phyloP scores from a whole-genome alignment of 2,113 vertebrate species.

The Xyliphius kryptos region DNA sequence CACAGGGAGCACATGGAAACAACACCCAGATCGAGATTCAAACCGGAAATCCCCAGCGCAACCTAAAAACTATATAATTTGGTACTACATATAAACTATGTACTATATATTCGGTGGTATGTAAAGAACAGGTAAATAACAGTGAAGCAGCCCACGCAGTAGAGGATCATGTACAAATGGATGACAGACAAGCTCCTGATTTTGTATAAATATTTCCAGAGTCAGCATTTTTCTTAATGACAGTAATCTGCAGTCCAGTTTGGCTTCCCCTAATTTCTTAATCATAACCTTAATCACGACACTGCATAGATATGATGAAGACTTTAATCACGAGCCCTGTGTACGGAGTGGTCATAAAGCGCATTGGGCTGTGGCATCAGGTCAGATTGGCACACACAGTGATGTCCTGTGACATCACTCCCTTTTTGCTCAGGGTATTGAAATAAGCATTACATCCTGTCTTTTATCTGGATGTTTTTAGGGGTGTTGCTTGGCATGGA shows the following conservation, averaged over 20 bases:
- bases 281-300: slow-evolving; percentile 49
- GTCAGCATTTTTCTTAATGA: no score
- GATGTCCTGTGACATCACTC: not conserved
- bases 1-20: no score
- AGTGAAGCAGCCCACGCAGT: no score
- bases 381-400: slow-evolving; percentile 50
- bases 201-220: no score
- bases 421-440: not conserved
- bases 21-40: no score
- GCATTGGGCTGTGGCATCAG: slow-evolving; percentile 81
- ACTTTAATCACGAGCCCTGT: slow-evolving; percentile 83
- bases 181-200: no score
- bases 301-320: slow-evolving; percentile 76
- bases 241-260: not conserved
- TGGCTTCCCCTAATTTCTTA: not conserved
- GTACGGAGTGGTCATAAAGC: slow-evolving; percentile 70
- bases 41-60: no score
- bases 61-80: no score
- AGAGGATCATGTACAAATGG: no score
- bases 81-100: no score
- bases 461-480: slow-evolving; percentile 27
- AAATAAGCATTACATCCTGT: not conserved
- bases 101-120: no score
- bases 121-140: no score
- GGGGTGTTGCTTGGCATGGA: slow-evolving; percentile 60